These are phyloP conservation scores for Callyntrura sp. DNA, from an alignment of 2,888 invertebrate species.

Conservation along the genomic window DNA sequence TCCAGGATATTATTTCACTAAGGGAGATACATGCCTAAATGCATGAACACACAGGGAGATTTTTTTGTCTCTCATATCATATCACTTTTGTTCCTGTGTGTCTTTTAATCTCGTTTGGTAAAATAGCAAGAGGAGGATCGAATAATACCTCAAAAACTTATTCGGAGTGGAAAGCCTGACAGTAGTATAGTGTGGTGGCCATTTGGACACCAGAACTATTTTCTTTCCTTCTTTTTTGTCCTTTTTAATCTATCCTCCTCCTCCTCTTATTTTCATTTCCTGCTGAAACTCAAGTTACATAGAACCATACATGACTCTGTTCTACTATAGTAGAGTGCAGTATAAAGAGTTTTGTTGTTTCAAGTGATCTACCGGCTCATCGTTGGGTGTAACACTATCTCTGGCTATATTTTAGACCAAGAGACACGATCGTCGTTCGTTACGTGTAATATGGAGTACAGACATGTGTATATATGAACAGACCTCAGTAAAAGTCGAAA, in stretches of 20 bases:
- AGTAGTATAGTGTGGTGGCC: neutral
- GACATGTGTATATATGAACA: neutral
- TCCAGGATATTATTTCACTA: conserved; percentile 41
- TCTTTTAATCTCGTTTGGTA: conserved; percentile 48
- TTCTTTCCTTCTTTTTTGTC: conserved; percentile 10
- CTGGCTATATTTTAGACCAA: neutral
- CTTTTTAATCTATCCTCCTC: neutral
- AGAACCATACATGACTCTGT: neutral
- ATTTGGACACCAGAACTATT: conserved; percentile 35
- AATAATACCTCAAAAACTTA: neutral
- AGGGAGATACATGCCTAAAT: no score
- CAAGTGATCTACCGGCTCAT: neutral
- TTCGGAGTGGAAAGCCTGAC: no score
- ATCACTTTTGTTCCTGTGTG: conserved; percentile 27
- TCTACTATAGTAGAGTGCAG: neutral
- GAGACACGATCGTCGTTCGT: conserved; percentile 5
- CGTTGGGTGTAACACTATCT: conserved; percentile 10
- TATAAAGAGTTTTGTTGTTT: neutral
- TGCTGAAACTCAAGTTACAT: conserved; percentile 42
- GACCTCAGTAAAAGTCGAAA: conserved; percentile 16
- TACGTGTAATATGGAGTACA: no score
- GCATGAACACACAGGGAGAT: conserved; percentile 2
- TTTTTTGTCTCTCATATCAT: conserved; percentile 19
- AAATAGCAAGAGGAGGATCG: neutral
- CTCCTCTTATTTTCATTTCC: conserved; percentile 35